A percentile compares a stretch with the other conserved stretches of the same genome.
Evolutionary conservation across 1,140 invertebrate species (phyloP).

Genomic region (Hestina assimilis): DNA sequence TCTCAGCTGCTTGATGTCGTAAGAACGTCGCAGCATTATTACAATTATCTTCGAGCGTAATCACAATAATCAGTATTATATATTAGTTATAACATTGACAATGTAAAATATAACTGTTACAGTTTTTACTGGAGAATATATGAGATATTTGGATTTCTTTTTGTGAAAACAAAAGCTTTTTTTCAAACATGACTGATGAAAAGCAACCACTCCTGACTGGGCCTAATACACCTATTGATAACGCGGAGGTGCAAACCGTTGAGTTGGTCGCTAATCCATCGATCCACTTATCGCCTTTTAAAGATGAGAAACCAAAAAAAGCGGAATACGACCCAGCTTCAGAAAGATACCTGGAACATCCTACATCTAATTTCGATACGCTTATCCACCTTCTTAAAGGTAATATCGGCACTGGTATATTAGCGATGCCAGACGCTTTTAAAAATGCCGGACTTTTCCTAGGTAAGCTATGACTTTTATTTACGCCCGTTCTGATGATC

Average conservation of each 20-base stretch:
- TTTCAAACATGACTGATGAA: conserved; percentile 69
- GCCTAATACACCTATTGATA: conserved; percentile 65
- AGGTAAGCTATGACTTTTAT: conserved; percentile 67
- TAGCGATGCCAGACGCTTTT: conserved; percentile 92
- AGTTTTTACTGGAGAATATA: background rate
- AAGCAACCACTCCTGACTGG: conserved; percentile 76
- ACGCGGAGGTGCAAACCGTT: conserved; percentile 54
- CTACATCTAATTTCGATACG: conserved; percentile 89
- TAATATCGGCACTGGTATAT: conserved; percentile 90
- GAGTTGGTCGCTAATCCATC: conserved; percentile 48
- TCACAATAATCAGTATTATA: too few relatives aligned
- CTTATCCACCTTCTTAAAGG: conserved; percentile 89
- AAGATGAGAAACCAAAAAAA: conserved; percentile 57
- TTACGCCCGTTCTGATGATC: too few relatives aligned
- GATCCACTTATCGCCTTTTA: conserved; percentile 34
- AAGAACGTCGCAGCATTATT: background rate
- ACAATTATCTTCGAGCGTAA: background rate
- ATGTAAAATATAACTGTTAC: background rate
- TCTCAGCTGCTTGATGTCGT: too few relatives aligned
- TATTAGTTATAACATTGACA: too few relatives aligned
- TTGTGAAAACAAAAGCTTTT: background rate
- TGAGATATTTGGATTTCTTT: conserved; percentile 1
- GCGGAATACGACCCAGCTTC: conserved; percentile 81
- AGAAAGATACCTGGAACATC: conserved; percentile 84
- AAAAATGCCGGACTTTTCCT: conserved; percentile 88